Evolutionary conservation across 30 jellyfish, hydroid and myxozoan genomes (phyloP).

Genomic region (Mastigias papua): DNA sequence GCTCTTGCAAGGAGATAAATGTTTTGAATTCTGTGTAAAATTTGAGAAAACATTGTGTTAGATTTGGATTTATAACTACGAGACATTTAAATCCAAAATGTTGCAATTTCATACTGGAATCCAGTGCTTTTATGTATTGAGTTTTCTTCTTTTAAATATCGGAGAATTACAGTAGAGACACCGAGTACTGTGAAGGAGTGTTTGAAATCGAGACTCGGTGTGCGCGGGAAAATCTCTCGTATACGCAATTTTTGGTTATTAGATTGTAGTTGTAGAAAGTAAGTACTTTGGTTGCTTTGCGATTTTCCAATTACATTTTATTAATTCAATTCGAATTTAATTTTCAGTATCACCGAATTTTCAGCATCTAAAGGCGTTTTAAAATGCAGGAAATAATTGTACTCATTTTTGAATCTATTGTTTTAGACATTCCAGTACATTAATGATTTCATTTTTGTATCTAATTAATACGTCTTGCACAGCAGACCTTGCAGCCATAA

Average conservation of each 20-base stretch:
- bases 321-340: no score
- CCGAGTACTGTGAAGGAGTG: background rate
- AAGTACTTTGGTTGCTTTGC: background rate
- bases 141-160: background rate
- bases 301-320: no score
- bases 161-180: background rate
- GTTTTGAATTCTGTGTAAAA: background rate
- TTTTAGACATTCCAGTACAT: no score
- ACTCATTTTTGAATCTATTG: no score
- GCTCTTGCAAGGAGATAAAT: background rate
- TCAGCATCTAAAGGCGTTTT: no score
- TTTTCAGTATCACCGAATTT: no score
- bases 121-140: no score
- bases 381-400: no score
- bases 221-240: background rate
- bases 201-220: slow-evolving; percentile 2
- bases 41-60: no score
- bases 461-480: no score
- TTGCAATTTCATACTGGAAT: background rate
- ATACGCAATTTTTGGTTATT: slow-evolving; percentile 2
- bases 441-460: no score
- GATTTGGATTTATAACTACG: background rate
- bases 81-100: background rate
- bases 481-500: no score
- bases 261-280: background rate